Percentiles rank a stretch among this genome's conserved stretches.
phyloP scores from a whole-genome alignment of 2,113 vertebrate species.

The Cyanoramphus novaezelandiae region DNA sequence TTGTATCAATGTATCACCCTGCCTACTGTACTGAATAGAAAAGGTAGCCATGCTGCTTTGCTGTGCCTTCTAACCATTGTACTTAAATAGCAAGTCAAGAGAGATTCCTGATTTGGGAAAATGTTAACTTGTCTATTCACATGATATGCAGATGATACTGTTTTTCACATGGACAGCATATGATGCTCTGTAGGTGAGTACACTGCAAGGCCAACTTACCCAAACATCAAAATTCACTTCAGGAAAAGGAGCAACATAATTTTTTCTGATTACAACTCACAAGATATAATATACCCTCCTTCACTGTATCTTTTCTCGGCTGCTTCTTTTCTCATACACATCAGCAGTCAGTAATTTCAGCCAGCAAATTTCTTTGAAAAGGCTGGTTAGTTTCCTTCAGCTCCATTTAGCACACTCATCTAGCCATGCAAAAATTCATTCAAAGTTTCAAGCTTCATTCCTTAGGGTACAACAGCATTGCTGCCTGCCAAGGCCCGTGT shows the following conservation, averaged over 20 bases:
- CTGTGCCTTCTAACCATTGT: background rate
- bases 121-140: background rate
- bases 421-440: constrained; percentile 21
- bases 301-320: background rate
- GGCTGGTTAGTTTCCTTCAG: background rate
- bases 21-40: background rate
- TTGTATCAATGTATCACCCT: background rate
- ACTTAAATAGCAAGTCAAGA: background rate
- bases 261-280: background rate
- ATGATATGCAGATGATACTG: background rate
- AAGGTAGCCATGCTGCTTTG: background rate
- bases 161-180: background rate
- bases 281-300: background rate
- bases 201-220: background rate
- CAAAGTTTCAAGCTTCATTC: background rate
- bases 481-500: background rate
- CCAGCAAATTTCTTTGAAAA: constrained; percentile 16
- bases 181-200: background rate
- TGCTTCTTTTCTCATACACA: background rate
- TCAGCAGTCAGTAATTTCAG: background rate
- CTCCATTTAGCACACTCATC: background rate
- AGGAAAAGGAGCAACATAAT: background rate
- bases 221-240: background rate
- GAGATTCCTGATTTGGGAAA: background rate
- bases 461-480: background rate